phyloP scores from a whole-genome alignment of 2,797 vertebrate genomes.

The Galago senegalensis region DNA sequence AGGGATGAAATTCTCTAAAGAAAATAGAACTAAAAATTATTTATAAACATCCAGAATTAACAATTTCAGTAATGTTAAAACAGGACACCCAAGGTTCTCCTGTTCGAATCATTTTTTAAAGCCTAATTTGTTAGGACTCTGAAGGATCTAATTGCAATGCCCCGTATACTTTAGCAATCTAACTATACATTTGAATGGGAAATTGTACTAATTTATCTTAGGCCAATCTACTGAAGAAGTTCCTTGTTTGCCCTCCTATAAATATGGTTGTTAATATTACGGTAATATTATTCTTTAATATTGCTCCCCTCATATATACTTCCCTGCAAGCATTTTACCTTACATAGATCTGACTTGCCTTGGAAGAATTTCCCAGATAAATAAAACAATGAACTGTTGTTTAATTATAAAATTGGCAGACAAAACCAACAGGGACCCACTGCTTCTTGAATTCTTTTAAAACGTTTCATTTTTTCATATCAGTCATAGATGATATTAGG shows the following conservation, averaged over 20 bases:
- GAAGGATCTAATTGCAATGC: neutral
- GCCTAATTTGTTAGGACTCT: neutral
- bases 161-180: neutral
- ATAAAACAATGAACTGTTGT: neutral
- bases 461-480: slow-evolving; percentile 69
- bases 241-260: neutral
- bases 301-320: neutral
- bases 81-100: neutral
- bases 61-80: slow-evolving; percentile 27
- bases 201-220: slow-evolving; percentile 21
- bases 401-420: slow-evolving; percentile 53
- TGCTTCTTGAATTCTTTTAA: slow-evolving; percentile 9
- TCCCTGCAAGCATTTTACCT: neutral
- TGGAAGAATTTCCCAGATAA: slow-evolving; percentile 29
- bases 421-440: slow-evolving; percentile 20
- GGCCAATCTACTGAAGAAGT: neutral
- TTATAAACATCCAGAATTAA: slow-evolving; percentile 25
- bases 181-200: neutral
- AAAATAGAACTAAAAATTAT: slow-evolving; percentile 53
- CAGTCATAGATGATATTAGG: slow-evolving; percentile 45
- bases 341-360: neutral
- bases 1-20: neutral
- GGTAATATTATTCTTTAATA: neutral
- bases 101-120: slow-evolving; percentile 23
- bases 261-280: slow-evolving; percentile 4